Conservation (phyloP, 2,888 invertebrate species). For the Chloromyia formosa region DNA sequence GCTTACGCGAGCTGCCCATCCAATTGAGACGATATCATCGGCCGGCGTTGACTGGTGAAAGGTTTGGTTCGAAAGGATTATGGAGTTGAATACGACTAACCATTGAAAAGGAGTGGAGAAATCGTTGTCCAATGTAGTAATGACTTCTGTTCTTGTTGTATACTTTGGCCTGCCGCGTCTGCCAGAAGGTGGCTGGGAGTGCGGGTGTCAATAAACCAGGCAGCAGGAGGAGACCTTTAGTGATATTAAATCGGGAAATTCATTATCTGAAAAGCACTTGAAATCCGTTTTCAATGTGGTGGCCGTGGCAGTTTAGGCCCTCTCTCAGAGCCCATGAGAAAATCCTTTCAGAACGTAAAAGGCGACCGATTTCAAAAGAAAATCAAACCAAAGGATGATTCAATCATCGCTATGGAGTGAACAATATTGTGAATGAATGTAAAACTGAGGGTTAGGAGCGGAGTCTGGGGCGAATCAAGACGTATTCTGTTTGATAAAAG, state of each 20-base stretch:
- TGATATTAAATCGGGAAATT: slow-evolving; percentile 51
- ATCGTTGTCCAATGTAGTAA: slow-evolving; percentile 5
- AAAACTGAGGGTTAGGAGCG: not conserved
- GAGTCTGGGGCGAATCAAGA: not conserved
- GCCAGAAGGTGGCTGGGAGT: not conserved
- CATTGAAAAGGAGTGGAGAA: not conserved
- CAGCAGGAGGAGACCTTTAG: not conserved
- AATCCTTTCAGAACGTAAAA: slow-evolving; percentile 8
- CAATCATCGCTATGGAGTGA: not conserved
- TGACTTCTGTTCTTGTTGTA: slow-evolving; percentile 41
- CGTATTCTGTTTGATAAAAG: slow-evolving; percentile 1
- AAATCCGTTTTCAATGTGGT: slow-evolving; percentile 52
- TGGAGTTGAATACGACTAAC: not conserved
- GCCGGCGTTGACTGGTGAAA: not conserved
- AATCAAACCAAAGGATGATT: slow-evolving; percentile 26
- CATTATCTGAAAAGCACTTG: slow-evolving; percentile 55
- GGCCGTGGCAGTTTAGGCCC: slow-evolving; percentile 36
- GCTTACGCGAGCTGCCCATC: not conserved
- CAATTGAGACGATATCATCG: not conserved
- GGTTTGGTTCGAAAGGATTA: slow-evolving; percentile 18
- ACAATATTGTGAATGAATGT: not conserved
- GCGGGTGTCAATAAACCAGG: not conserved
- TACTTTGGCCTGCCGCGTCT: not conserved
- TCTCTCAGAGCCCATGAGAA: not conserved
- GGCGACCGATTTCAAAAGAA: slow-evolving; percentile 22